A percentile compares a stretch with the other conserved stretches of the same genome.
Evolutionary conservation across 2,113 vertebrate species (phyloP).

Genomic region (Saiga tatarica): DNA sequence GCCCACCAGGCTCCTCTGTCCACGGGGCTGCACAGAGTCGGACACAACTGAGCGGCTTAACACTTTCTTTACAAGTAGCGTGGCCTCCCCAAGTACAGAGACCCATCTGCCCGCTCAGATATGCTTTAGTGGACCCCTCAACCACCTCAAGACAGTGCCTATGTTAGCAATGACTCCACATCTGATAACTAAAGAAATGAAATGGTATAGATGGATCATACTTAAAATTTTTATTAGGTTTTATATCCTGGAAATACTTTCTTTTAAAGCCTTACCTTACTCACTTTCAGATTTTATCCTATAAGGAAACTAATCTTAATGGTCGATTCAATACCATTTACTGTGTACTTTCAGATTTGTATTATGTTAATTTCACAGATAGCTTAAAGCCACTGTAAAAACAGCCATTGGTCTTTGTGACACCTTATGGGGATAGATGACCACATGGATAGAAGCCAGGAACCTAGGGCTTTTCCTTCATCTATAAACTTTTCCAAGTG

Average conservation of each 20-base stretch:
- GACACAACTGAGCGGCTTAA: neutral
- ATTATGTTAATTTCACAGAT: neutral
- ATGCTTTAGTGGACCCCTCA: neutral
- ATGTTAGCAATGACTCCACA: neutral
- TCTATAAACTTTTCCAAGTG: neutral
- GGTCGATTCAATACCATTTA: neutral
- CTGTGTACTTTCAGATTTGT: neutral
- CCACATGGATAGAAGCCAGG: neutral
- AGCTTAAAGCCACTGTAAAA: neutral
- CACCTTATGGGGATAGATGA: neutral
- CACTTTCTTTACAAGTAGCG: neutral
- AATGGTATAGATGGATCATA: neutral
- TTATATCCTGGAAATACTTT: neutral
- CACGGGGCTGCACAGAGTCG: neutral
- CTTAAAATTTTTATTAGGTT: neutral
- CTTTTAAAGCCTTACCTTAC: neutral
- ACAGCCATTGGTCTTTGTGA: neutral
- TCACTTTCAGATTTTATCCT: constrained; percentile 4
- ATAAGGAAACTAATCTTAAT: neutral
- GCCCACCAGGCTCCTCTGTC: neutral
- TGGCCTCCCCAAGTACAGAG: neutral
- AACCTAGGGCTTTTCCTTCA: neutral
- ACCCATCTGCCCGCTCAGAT: constrained; percentile 1
- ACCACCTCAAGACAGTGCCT: neutral
- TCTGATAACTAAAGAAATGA: constrained; percentile 32